Evolutionary conservation across 2,797 vertebrate genomes (phyloP).

Genomic region (Iguana delicatissima): DNA sequence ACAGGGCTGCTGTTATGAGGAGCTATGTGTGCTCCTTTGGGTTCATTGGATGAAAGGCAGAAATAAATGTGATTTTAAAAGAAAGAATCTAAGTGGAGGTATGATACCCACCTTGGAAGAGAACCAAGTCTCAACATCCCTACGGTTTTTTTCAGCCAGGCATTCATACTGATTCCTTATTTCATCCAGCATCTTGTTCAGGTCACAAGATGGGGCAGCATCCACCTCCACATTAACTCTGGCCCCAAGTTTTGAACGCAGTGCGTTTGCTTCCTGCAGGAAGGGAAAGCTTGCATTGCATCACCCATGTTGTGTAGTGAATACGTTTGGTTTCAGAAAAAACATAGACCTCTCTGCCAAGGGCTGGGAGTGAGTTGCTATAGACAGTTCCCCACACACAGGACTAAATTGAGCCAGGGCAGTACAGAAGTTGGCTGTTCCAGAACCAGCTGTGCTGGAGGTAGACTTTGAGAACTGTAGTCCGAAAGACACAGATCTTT

Average conservation of each 20-base stretch:
- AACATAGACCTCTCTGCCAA: not conserved
- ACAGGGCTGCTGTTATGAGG: not conserved
- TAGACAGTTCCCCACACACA: not conserved
- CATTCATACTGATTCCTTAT: slow-evolving; percentile 77
- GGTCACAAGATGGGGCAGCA: slow-evolving; percentile 74
- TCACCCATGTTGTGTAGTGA: not conserved
- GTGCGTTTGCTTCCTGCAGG: slow-evolving; percentile 67
- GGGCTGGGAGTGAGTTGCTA: not conserved
- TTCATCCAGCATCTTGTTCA: slow-evolving; percentile 72
- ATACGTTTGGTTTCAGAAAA: not conserved
- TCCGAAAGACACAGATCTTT: too few relatives aligned
- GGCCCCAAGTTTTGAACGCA: slow-evolving; percentile 73
- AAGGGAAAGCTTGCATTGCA: not conserved
- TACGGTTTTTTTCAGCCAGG: slow-evolving; percentile 75
- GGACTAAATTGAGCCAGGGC: not conserved
- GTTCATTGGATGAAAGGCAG: not conserved
- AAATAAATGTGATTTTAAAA: not conserved
- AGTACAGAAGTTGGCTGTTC: not conserved
- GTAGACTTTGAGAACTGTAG: too few relatives aligned
- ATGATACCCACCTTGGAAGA: slow-evolving; percentile 67
- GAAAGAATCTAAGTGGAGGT: not conserved
- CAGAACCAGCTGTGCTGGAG: not conserved
- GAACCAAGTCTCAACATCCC: slow-evolving; percentile 76
- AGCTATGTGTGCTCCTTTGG: not conserved
- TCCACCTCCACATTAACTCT: slow-evolving; percentile 77